Base-by-base conservation (phyloP, 1,140 invertebrate genomes). In the Babylonia areolata region DNA sequence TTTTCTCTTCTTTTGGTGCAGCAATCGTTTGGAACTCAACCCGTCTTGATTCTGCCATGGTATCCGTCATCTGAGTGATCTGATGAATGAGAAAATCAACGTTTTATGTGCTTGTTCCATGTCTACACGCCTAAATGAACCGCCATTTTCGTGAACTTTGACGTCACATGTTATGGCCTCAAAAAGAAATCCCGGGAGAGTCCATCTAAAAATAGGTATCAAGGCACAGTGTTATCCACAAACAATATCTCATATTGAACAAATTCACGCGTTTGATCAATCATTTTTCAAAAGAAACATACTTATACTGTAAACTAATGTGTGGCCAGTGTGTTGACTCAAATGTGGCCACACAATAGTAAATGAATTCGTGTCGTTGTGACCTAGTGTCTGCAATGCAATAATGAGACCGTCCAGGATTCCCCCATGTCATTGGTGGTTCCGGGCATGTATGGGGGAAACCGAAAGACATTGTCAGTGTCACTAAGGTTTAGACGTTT, bases 41-140 rank as follows among this genome's bases (percentile, higher is more conserved):
- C 91, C 95, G 94, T 94, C 95, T 95, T 91, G 93, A 93, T 92
- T 96, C 95, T 92, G 95, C 95, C 95, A 96, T 95, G 40, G 77
- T 87, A 75, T 79, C 73, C 73, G 85, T 80, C 64, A 33, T 33
- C 79, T 85, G 78, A 81, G 86, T 89, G 81, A 81, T 84, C 84
- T 35, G 79, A 84, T 83, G 17, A 77, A 78, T 75, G 35, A 77
- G 58, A 58, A 83, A 87, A 85, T 51, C 81, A 64, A 84, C 58
- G 51, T 58, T 80, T 73, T 86, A 87, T 84, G 82, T 77, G 84
- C 82, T 85, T 87, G 80, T 80, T 86, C 82, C 79, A 85, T 87
- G 46, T 69, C 82, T 58, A 86, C 79, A 42, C 64, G 83, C 81
- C 86, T 87, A 82, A 91, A 89, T 90, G 84, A 89, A 89, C 88